phyloP scores from a whole-genome alignment of 1,140 invertebrate genomes.

The Aphelinus atriplicis region DNA sequence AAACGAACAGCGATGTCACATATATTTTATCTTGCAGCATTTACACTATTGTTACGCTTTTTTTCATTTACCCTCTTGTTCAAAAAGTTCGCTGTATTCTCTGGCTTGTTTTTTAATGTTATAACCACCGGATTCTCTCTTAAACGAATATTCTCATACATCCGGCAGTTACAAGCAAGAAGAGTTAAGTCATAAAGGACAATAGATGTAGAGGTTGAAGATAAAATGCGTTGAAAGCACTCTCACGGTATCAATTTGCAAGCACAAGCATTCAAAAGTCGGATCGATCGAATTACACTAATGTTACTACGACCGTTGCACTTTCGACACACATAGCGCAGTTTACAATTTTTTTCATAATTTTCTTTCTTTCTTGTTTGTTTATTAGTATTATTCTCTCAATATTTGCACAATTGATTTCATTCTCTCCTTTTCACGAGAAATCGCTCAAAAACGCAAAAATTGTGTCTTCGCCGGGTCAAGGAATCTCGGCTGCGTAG shows the following conservation, averaged over 20 bases:
- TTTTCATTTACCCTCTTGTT: constrained; percentile 13
- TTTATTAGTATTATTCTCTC: constrained; percentile 14
- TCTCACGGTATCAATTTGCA: constrained; percentile 39
- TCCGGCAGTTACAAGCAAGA: constrained; percentile 17
- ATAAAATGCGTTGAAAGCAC: constrained; percentile 42
- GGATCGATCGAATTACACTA: constrained; percentile 36
- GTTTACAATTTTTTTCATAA: constrained; percentile 17
- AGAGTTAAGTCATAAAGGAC: constrained; percentile 27
- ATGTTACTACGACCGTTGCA: constrained; percentile 23
- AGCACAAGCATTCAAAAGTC: constrained; percentile 41
- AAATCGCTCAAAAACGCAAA: too few species aligned
- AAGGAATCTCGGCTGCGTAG: constrained; percentile 13
- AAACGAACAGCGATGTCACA: constrained; percentile 43
- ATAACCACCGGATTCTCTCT: constrained; percentile 7
- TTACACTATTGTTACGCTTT: constrained; percentile 19
- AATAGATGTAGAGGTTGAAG: constrained; percentile 37
- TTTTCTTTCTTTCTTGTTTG: constrained; percentile 23
- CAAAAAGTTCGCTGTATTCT: constrained; percentile 30
- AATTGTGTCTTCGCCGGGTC: neutral
- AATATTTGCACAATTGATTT: constrained; percentile 35
- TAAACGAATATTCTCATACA: constrained; percentile 3
- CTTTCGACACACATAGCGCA: constrained; percentile 27
- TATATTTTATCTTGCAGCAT: constrained; percentile 33
- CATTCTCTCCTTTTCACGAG: neutral
- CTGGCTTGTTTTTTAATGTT: constrained; percentile 17